Conservation (phyloP, 2,797 vertebrate species). For the Arnoldichthys spilopterus region DNA sequence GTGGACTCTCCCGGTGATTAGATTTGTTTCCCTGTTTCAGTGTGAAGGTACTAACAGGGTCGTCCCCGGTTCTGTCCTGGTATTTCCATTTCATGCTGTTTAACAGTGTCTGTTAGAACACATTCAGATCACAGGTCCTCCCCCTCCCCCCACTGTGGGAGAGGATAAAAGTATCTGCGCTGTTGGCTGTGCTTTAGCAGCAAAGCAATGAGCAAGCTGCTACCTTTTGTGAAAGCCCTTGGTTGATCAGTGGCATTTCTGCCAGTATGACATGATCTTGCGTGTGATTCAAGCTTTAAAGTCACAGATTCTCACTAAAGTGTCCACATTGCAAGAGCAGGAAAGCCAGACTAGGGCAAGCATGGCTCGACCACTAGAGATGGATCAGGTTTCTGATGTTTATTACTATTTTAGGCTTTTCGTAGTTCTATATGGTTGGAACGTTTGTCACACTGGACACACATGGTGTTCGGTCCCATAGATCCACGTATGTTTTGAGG, state of each 20-base stretch:
- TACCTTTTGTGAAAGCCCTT: not conserved
- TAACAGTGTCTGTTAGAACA: not conserved
- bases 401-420: not conserved
- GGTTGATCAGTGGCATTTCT: not conserved
- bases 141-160: constrained; percentile 1
- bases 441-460: not conserved
- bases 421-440: not conserved
- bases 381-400: not conserved
- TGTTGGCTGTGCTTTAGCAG: constrained; percentile 15
- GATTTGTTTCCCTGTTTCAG: no score
- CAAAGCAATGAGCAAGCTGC: not conserved
- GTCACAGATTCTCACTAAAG: not conserved
- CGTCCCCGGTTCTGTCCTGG: not conserved
- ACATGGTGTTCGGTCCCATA: not conserved
- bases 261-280: not conserved
- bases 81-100: not conserved
- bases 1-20: not conserved
- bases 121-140: not conserved
- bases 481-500: not conserved
- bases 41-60: not conserved
- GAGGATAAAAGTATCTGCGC: constrained; percentile 22
- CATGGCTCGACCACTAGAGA: not conserved
- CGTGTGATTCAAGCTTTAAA: not conserved
- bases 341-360: not conserved
- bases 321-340: not conserved